These are phyloP conservation scores for Cebidichthys violaceus DNA, from an alignment of 2,113 vertebrate species.

Conservation along the genomic window DNA sequence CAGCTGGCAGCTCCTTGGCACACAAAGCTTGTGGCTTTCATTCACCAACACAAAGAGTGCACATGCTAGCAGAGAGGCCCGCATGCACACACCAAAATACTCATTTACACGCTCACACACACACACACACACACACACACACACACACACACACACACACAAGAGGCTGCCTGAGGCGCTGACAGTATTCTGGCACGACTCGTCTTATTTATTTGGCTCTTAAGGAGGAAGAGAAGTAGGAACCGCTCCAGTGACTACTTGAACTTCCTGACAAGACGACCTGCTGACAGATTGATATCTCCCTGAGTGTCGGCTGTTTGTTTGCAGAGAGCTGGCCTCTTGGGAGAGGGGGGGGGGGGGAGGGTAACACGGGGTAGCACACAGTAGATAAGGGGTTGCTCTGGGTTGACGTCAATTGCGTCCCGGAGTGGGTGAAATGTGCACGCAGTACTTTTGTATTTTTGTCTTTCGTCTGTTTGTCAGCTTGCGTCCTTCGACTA, in stretches of 20 bases:
- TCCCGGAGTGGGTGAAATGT: slow-evolving; percentile 46
- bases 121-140: slow-evolving; percentile 22
- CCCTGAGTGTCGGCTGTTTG: slow-evolving; percentile 86
- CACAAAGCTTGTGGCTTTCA: slow-evolving; percentile 48
- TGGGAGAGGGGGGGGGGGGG: slow-evolving; percentile 33
- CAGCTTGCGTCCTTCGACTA: slow-evolving; percentile 10
- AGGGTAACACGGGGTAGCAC: slow-evolving; percentile 27
- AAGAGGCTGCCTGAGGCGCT: slow-evolving; percentile 53
- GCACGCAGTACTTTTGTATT: slow-evolving; percentile 23
- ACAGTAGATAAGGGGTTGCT: slow-evolving; percentile 62
- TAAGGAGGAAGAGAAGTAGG: slow-evolving; percentile 85
- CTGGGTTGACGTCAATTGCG: slow-evolving; percentile 41
- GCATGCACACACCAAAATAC: slow-evolving; percentile 38
- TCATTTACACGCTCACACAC: slow-evolving; percentile 31
- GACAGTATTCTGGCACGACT: slow-evolving; percentile 75
- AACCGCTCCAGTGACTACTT: slow-evolving; percentile 82
- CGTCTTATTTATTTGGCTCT: slow-evolving; percentile 82
- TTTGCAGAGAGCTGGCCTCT: slow-evolving; percentile 66
- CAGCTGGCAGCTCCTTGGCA: slow-evolving; percentile 48
- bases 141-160: slow-evolving; percentile 26
- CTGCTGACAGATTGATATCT: slow-evolving; percentile 87
- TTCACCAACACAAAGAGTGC: slow-evolving; percentile 56
- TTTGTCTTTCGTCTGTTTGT: slow-evolving; percentile 46
- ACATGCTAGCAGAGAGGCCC: slow-evolving; percentile 31
- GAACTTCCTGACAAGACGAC: slow-evolving; percentile 86